phyloP scores from a whole-genome alignment of 2,797 vertebrate genomes.

The Pipistrellus kuhlii region DNA sequence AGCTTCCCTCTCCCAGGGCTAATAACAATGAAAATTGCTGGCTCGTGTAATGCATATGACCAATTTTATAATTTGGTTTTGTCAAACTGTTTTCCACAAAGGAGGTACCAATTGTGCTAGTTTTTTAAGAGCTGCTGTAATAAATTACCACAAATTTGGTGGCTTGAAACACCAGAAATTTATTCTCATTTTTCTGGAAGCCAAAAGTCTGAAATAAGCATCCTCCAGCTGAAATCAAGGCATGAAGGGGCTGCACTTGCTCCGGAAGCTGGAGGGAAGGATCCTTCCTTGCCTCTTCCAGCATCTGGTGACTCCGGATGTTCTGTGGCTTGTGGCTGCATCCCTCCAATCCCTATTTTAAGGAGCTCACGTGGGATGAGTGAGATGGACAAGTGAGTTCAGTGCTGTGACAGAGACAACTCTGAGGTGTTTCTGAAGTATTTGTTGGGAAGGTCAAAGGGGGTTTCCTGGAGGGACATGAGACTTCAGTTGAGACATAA shows the following conservation, averaged over 20 bases:
- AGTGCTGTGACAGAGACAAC: background rate
- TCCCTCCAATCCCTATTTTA: background rate
- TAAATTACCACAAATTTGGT: background rate
- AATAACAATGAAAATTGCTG: background rate
- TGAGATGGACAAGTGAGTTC: background rate
- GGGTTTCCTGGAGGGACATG: background rate
- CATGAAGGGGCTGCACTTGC: background rate
- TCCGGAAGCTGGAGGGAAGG: background rate
- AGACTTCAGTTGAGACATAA: conserved; percentile 5
- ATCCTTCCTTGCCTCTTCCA: background rate
- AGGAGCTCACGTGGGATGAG: background rate
- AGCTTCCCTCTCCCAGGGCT: background rate
- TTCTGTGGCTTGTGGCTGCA: background rate
- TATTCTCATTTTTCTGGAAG: background rate
- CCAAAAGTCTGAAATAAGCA: background rate
- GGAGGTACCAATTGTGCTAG: background rate
- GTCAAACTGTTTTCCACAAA: background rate
- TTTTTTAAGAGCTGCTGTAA: background rate
- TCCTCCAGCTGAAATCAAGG: background rate
- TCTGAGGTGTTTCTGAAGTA: background rate
- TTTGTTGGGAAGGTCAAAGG: background rate
- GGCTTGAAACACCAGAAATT: background rate
- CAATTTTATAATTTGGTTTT: background rate
- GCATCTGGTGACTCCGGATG: background rate
- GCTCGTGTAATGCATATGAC: background rate